Conservation (phyloP, 2,888 invertebrate genomes). For the Stenoptilia bipunctidactyla region DNA sequence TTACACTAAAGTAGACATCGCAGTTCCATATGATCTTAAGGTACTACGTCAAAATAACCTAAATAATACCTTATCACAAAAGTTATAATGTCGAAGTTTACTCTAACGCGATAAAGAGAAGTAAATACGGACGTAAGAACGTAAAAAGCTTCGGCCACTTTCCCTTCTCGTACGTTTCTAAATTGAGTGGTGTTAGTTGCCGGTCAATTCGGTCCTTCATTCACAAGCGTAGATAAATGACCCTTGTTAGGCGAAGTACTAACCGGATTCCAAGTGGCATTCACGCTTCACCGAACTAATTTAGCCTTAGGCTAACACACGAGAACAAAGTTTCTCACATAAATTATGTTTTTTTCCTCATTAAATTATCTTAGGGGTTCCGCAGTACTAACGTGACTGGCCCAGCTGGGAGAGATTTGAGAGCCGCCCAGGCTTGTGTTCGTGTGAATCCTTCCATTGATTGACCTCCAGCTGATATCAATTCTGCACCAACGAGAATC, state of each 20-base stretch:
- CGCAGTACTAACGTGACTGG: constrained; percentile 75
- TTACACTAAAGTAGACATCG: no score
- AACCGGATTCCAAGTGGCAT: constrained; percentile 22
- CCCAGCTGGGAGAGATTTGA: constrained; percentile 91
- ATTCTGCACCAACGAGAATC: constrained; percentile 88
- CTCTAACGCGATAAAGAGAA: constrained; percentile 1
- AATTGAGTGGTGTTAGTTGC: constrained; percentile 31
- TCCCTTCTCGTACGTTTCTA: constrained; percentile 21
- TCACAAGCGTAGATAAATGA: constrained; percentile 26
- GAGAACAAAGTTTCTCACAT: constrained; percentile 10
- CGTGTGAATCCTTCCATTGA: constrained; percentile 88
- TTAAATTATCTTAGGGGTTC: constrained; percentile 32
- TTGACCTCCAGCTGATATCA: constrained; percentile 85
- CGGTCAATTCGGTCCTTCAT: constrained; percentile 23
- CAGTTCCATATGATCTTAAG: no score
- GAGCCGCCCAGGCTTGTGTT: constrained; percentile 93
- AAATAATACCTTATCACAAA: constrained; percentile 10
- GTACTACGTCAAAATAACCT: constrained; percentile 3
- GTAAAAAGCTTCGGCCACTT: constrained; percentile 17
- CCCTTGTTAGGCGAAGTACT: constrained; percentile 26
- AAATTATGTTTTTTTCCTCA: constrained; percentile 15
- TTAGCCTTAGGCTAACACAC: constrained; percentile 2
- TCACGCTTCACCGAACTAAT: constrained; percentile 22
- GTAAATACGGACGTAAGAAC: neutral
- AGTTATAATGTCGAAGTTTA: constrained; percentile 6